A percentile compares a stretch with the other conserved stretches of the same genome.
phyloP scores from a whole-genome alignment of 2,797 vertebrate species.

The Lacerta agilis region DNA sequence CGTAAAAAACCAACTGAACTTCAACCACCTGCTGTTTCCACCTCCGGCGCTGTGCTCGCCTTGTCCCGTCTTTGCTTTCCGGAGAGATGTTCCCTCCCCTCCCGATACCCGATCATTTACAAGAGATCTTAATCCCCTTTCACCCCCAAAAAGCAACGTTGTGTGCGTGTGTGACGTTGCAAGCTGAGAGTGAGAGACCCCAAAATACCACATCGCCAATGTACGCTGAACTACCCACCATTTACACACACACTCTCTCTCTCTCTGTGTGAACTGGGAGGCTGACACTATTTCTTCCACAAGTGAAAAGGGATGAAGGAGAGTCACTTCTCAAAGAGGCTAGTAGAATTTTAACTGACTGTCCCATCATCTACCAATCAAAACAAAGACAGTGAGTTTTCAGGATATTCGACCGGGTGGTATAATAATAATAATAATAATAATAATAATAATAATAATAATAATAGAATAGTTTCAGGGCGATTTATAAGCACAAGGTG shows the following conservation, averaged over 20 bases:
- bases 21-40: accelerated
- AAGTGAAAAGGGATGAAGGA: not conserved
- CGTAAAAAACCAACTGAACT: not conserved
- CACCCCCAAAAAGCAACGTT: not conserved
- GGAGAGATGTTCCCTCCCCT: not conserved
- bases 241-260: too few species aligned
- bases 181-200: not conserved
- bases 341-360: too few species aligned
- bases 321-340: not conserved
- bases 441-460: not conserved
- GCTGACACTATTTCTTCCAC: not conserved
- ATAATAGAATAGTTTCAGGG: not conserved
- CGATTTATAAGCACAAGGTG: too few species aligned
- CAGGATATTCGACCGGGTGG: not conserved
- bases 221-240: too few species aligned
- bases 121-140: not conserved
- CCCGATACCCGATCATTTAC: not conserved
- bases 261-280: not conserved
- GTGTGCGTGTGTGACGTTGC: too few species aligned
- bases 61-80: not conserved
- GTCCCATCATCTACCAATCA: not conserved
- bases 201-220: not conserved
- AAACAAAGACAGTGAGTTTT: not conserved
- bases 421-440: too few species aligned
- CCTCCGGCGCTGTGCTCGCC: not conserved